These are phyloP conservation scores for Neogobius melanostomus DNA, from an alignment of 2,113 vertebrate species.

Conservation along the genomic window DNA sequence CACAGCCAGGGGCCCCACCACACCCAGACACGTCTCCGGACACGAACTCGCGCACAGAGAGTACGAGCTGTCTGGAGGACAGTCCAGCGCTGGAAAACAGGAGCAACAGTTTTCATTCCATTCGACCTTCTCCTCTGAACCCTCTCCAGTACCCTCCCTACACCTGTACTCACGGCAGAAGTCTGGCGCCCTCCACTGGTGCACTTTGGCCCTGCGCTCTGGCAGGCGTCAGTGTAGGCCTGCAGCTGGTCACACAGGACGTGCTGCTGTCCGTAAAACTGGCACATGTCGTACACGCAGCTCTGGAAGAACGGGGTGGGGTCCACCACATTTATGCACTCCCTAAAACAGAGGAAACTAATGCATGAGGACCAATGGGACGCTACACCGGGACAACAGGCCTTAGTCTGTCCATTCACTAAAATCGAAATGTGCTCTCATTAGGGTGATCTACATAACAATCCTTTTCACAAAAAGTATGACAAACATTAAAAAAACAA, in stretches of 20 bases:
- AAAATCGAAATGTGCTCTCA: too few species aligned
- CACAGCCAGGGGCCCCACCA: conserved; percentile 62
- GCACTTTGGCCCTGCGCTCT: conserved; percentile 70
- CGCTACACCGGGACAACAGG: too few species aligned
- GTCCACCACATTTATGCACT: conserved; percentile 73
- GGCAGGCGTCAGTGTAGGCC: conserved; percentile 78
- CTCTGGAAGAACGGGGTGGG: conserved; percentile 74
- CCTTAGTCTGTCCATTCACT: too few species aligned
- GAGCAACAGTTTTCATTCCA: neutral
- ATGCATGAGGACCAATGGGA: too few species aligned
- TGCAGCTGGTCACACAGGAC: conserved; percentile 80
- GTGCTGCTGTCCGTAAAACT: conserved; percentile 65
- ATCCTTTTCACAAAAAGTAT: too few species aligned
- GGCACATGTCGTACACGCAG: conserved; percentile 83
- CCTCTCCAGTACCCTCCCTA: too few species aligned
- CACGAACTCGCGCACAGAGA: conserved; percentile 74
- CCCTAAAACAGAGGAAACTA: conserved; percentile 49
- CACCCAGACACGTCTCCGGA: conserved; percentile 73
- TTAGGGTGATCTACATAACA: too few species aligned
- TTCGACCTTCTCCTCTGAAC: neutral
- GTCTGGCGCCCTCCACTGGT: conserved; percentile 76
- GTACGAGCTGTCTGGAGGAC: conserved; percentile 80
- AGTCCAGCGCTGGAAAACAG: conserved; percentile 62
- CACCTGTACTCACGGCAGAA: conserved; percentile 78
- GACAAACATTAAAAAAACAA: too few species aligned